phyloP scores from a whole-genome alignment of 2,888 invertebrate species.

The Drosophila antonietae region DNA sequence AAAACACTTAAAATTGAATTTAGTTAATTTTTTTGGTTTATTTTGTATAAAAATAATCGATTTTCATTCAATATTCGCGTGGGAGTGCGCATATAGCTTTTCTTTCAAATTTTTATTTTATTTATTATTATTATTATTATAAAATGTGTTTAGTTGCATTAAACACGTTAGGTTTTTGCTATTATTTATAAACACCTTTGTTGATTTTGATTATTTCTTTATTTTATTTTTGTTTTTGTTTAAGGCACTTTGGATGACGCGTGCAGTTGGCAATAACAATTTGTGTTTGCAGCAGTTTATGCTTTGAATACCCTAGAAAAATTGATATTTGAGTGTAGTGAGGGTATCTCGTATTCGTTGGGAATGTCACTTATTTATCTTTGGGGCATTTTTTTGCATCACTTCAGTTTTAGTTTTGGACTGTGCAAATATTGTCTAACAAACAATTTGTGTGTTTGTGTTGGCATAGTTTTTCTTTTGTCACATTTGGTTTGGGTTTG shows the following conservation, averaged over 20 bases:
- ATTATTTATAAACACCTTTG: no score
- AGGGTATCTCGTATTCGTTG: constrained; percentile 8
- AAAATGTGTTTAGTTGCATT: constrained; percentile 14
- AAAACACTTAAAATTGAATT: constrained; percentile 3
- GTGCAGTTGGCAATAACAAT: constrained; percentile 16
- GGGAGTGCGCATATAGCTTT: constrained; percentile 25
- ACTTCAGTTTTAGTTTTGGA: constrained; percentile 1
- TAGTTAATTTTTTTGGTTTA: constrained; percentile 2
- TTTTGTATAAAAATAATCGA: constrained; percentile 6
- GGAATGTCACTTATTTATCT: background rate
- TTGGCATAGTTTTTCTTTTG: constrained; percentile 31
- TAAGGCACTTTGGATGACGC: background rate
- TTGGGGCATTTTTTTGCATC: constrained; percentile 1
- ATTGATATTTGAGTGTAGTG: background rate
- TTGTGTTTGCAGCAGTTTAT: constrained; percentile 22
- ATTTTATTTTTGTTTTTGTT: background rate
- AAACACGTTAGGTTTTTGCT: constrained; percentile 10
- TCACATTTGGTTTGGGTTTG: constrained; percentile 10
- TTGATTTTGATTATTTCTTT: constrained; percentile 8
- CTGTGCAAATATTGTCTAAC: constrained; percentile 34
- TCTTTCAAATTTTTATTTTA: background rate
- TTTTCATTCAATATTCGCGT: constrained; percentile 40
- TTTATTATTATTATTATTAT: constrained; percentile 5
- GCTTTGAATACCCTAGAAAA: constrained; percentile 8
- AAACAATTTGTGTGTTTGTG: constrained; percentile 20